Evolutionary conservation across 64 coral and sea anemone species (phyloP).

Genomic region (Dendrophyllia cribrosa): DNA sequence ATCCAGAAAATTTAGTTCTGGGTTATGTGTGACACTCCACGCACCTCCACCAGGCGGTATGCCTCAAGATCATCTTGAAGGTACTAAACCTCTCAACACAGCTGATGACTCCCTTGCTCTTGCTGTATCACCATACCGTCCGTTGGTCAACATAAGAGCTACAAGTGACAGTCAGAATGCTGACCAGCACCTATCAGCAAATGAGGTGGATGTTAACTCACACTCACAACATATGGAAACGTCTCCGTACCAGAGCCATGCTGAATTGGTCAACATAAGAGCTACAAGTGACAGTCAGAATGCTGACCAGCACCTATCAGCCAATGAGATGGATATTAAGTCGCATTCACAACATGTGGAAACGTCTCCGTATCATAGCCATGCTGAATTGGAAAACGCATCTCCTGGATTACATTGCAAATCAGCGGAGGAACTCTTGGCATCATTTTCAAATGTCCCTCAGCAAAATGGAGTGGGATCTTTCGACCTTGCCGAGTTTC

Average conservation of each 20-base stretch:
- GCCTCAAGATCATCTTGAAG: not conserved
- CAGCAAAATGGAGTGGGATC: not conserved
- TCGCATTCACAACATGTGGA: not conserved
- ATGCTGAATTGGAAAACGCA: not conserved
- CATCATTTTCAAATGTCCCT: not conserved
- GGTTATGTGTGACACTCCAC: not conserved
- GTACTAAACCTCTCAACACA: too few relatives aligned
- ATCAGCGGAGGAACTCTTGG: constrained; percentile 3
- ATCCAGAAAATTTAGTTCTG: not conserved
- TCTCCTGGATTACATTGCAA: not conserved
- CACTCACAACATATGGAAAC: not conserved
- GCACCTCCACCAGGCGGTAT: not conserved
- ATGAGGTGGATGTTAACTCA: not conserved
- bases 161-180: not conserved
- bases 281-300: not conserved
- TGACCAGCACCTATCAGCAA: not conserved
- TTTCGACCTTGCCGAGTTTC: not conserved
- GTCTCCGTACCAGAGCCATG: not conserved
- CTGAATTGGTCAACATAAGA: too few relatives aligned
- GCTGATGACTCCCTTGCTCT: not conserved
- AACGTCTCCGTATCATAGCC: not conserved
- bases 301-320: not conserved
- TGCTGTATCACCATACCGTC: not conserved
- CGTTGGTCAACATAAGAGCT: not conserved
- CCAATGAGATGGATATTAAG: not conserved